Base-by-base conservation (phyloP, 2,113 vertebrate genomes). In the Chionodraco myersi region DNA sequence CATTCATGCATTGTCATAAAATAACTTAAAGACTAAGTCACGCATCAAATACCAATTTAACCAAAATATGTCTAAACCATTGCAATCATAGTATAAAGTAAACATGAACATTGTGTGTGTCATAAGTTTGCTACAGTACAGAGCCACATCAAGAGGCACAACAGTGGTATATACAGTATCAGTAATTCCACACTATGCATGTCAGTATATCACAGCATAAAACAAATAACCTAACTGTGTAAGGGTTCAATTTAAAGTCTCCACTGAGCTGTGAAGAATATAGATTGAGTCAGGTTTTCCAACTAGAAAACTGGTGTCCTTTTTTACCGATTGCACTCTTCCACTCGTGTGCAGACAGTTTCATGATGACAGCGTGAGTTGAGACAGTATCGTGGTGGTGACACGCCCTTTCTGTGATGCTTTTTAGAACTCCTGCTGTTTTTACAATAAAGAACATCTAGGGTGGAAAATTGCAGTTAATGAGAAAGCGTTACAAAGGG, bases 201-300 rank as follows among this genome's bases (percentile, higher is more conserved):
- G 75, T 81, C 68, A 63, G 79, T 66, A 62, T 83, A 66, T 59
- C 72, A 30, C 30, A 30, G 30, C 30, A 76, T n/a, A 84, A 63
- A 86, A 86, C 75, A 91, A 90, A 88, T 68, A 89, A 85, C 79
- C 72, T 80, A 69, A 80, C 73, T 83, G 83, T 88, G 82, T 81
- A 80, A 80, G 51, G 82, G 81, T 79, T 83, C 74, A 77, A 79
- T 83, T 86, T 87, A 83, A 77, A 89, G 86, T 79, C 66, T 88
- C 77, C 76, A 70, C 64, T 89, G 86, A 87, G 82, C 82, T 84
- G 84, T 36, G 47, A 53, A 80, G 71, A 81, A 83, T 86, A 85
- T 5, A 83, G 78, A 90, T 85, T 82, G 86, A 90, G 80, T 89
- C 86, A 86, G 87, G 86, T 23, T 88, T 80, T 87, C 67, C 51